Conservation (phyloP, 2,113 vertebrate species). For the Petaurus breviceps region DNA sequence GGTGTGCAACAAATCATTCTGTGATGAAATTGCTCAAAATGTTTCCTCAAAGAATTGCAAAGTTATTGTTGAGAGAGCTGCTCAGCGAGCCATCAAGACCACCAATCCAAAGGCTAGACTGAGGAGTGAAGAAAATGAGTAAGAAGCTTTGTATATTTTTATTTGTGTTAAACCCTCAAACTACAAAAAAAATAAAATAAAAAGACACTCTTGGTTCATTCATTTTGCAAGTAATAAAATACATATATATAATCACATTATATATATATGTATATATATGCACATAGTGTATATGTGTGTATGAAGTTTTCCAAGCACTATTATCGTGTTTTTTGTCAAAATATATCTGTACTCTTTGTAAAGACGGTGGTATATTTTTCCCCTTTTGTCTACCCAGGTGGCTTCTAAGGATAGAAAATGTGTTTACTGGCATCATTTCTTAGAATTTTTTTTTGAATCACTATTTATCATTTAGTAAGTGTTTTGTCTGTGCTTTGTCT, state of each 20-base stretch:
- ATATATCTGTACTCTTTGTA: conserved; percentile 63
- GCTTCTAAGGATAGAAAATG: conserved; percentile 78
- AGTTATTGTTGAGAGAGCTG: too few species aligned
- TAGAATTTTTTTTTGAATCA: conserved; percentile 72
- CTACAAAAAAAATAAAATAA: not conserved
- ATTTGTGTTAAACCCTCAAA: too few species aligned
- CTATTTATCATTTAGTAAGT: conserved; percentile 65
- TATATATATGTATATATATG: not conserved
- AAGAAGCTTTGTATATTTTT: too few species aligned
- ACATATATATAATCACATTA: not conserved
- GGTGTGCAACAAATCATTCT: too few species aligned
- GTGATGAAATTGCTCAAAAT: too few species aligned
- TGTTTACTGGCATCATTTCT: conserved; percentile 74
- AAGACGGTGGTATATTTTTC: conserved; percentile 61
- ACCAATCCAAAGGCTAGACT: too few species aligned
- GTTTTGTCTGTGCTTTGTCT: conserved; percentile 65
- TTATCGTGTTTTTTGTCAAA: not conserved
- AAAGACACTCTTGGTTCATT: not conserved
- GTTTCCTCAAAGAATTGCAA: too few species aligned
- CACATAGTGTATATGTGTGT: not conserved
- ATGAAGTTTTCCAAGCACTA: not conserved
- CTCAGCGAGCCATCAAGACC: too few species aligned
- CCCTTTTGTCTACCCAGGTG: conserved; percentile 64
- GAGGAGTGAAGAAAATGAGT: too few species aligned
- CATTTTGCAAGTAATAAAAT: not conserved